Base-by-base conservation (phyloP, 1,140 invertebrate genomes). In the Leguminivora glycinivorella region DNA sequence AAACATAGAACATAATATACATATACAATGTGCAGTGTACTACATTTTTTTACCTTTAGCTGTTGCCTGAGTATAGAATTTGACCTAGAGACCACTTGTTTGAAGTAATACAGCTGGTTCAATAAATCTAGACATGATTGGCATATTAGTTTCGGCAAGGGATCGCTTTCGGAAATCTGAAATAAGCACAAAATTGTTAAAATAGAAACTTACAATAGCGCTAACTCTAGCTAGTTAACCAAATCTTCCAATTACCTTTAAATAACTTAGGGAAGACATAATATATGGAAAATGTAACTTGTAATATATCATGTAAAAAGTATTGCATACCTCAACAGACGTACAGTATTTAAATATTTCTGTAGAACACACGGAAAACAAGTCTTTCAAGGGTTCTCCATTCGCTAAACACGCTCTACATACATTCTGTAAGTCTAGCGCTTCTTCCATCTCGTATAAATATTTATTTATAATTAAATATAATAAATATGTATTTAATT, bases 301-400 rank as follows among this genome's bases (percentile, higher is more conserved):
- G 22, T 25, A 26, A 63, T 7, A 69, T 56, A 56, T 31, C 14
- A 68, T 43, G 17, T 26, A 56, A 12, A 26, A 31, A 12, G 25
- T 26, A n/a, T 56, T 38, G 67, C 72, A 80, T 82, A 92, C 92
- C 79, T 92, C 87, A 31, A 92, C 84, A 40, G 92, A 91, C 58
- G 92, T 92, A 68, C 92, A 92, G 72, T 88, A 92, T 56, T 89
- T 88, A 70, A 89, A 92, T 19, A 91, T 81, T 73, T 91, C 89
- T 63, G 85, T 76, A 29, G 89, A 83, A 75, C 88, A 91, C 68
- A 84, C 83, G 31, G 76, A 76, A 82, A 92, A 92, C 74, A 92
- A 83, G 70, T 92, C 83, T 56, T 84, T 88, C 43, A 91, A 72
- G 12, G 85, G 88, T 5, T 83, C 88, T 10, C 77, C 67, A 40